Percentiles rank a stretch among this genome's conserved stretches.
These are phyloP conservation scores for Fragum whitleyi DNA, from an alignment of 2,888 invertebrate genomes.

Conservation along the genomic window DNA sequence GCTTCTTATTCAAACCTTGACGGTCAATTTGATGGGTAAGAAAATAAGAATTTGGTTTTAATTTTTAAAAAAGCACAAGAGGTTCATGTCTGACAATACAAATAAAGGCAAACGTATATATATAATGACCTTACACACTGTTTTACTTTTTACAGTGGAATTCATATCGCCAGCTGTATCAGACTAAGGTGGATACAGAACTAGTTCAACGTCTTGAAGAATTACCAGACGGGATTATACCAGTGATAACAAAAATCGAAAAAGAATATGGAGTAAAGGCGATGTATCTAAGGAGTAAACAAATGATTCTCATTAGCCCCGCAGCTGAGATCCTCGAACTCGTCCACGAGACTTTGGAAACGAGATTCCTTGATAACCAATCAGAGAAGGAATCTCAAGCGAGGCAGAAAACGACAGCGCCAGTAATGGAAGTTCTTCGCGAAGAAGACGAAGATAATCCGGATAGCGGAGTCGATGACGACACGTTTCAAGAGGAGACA, in stretches of 20 bases:
- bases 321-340: constrained; percentile 55
- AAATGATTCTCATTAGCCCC: constrained; percentile 54
- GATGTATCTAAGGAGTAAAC: constrained; percentile 48
- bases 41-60: too few species aligned
- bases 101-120: too few species aligned
- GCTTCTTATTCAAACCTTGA: too few species aligned
- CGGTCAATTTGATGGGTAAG: too few species aligned
- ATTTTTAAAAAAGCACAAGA: too few species aligned
- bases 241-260: constrained; percentile 50
- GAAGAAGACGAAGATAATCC: constrained; percentile 18
- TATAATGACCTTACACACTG: too few species aligned
- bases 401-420: background rate
- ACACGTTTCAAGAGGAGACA: constrained; percentile 12
- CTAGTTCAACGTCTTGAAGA: constrained; percentile 48
- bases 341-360: constrained; percentile 57
- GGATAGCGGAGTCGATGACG: constrained; percentile 21
- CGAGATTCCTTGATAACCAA: constrained; percentile 16
- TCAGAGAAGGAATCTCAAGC: background rate
- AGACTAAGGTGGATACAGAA: constrained; percentile 44
- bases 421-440: constrained; percentile 16
- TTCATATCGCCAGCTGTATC: constrained; percentile 53
- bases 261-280: constrained; percentile 60
- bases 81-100: too few species aligned
- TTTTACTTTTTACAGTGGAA: constrained; percentile 34
- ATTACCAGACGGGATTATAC: constrained; percentile 49